Conservation (phyloP, 1,140 invertebrate species). For the Subanguina moxae region DNA sequence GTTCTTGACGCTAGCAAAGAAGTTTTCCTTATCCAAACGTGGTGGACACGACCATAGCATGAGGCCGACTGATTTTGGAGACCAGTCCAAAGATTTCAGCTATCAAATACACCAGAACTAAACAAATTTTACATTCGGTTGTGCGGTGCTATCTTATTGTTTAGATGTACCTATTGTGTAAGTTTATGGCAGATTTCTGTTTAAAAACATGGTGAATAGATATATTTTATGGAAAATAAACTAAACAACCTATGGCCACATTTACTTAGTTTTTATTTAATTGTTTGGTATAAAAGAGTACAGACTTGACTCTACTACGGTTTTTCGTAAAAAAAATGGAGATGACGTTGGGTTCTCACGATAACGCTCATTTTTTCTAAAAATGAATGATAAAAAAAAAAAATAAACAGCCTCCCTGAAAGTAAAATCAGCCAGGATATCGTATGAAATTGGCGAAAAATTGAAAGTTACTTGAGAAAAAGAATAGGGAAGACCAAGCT, state of each 20-base stretch:
- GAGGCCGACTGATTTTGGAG: constrained; percentile 1
- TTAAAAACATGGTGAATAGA: neutral
- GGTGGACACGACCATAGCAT: constrained; percentile 1
- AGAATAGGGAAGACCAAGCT: no score
- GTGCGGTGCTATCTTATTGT: neutral
- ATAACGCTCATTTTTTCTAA: no score
- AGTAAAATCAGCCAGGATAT: no score
- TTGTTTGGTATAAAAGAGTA: neutral
- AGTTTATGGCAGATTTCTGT: neutral
- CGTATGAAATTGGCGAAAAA: no score
- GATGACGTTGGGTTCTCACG: no score
- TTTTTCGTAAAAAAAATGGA: no score
- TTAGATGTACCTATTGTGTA: neutral
- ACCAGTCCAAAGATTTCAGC: constrained; percentile 1
- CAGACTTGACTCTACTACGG: no score
- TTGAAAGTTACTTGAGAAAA: no score
- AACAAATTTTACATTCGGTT: no score
- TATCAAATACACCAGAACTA: neutral
- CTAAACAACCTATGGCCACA: neutral
- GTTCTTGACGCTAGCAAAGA: constrained; percentile 26
- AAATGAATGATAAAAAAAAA: no score
- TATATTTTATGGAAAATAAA: neutral
- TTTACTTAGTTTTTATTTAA: neutral
- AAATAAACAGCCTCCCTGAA: no score
- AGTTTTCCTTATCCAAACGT: constrained; percentile 17